Percentiles rank a stretch among this genome's conserved stretches.
These are phyloP conservation scores for Steinernema scapterisci DNA, from an alignment of 2,888 invertebrate species.

Conservation along the genomic window DNA sequence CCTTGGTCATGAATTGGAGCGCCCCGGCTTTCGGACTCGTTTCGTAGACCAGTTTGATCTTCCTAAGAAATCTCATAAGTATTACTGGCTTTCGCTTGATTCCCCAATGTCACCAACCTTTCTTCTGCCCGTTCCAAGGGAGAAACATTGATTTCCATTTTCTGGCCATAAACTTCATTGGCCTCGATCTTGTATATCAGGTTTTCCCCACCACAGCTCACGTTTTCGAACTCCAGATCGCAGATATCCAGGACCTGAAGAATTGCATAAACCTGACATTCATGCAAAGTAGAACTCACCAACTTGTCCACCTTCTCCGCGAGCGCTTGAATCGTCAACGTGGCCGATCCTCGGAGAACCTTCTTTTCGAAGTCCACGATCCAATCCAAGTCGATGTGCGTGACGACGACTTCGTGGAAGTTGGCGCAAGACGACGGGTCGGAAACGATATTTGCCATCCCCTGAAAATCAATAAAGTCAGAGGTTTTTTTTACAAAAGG, in stretches of 20 bases:
- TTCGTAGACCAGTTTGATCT: conserved; percentile 75
- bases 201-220: conserved; percentile 71
- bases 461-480: no score
- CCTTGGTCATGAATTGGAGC: conserved; percentile 83
- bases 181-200: conserved; percentile 35
- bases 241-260: conserved; percentile 79
- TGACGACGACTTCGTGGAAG: conserved; percentile 53
- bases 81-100: background rate
- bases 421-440: conserved; percentile 56
- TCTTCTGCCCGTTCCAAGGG: background rate
- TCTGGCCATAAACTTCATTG: conserved; percentile 43
- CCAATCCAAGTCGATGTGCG: conserved; percentile 62
- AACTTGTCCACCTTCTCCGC: conserved; percentile 43
- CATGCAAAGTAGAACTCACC: conserved; percentile 26
- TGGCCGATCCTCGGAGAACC: background rate
- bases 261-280: background rate
- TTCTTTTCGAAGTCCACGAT: conserved; percentile 53
- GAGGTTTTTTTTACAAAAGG: no score
- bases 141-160: conserved; percentile 32
- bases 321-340: background rate
- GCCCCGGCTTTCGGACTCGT: conserved; percentile 81
- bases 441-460: background rate
- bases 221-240: conserved; percentile 75
- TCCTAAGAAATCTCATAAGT: conserved; percentile 11
- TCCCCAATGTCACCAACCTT: conserved; percentile 42